Base-by-base conservation (phyloP, 2,888 invertebrate genomes). In the Chloroclystis v-ata region DNA sequence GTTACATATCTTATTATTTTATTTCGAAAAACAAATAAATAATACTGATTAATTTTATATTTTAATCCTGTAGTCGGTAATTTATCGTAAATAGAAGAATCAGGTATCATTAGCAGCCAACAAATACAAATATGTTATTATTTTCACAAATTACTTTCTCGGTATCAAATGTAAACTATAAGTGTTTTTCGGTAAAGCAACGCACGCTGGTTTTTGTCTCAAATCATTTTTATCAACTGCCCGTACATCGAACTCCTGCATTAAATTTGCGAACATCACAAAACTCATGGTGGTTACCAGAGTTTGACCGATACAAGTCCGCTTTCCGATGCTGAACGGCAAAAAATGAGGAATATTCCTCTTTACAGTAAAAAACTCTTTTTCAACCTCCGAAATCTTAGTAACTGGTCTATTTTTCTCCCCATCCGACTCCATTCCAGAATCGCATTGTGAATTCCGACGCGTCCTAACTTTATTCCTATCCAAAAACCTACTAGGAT, bases 221-320 rank as follows among this genome's bases (percentile, higher is more conserved):
- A 94, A 75, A 29, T 87, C 81, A 2, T 83, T 78, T 1, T 78
- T 43, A 56, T 89, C 84, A 0, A 83, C 89, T 0, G 91, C 89
- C 5, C 85, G 89, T 0, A 95, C 78, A 54, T 94, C 90, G 70
- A 92, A 95, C 47, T 91, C 88, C 59, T 93, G 93, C 47, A 95
- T 78, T 1, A 95, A 85, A 28, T 92, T 92, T 0, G 94, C 92
- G 32, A 94, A 81, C 72, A 94, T 89, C 0, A 94, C 90, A 62
- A 95, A 94, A 37, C 92, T 91, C 80, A 93, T 94, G 1, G 93
- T 92, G 10, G 93, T 92, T 0, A 96, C 93, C 37, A 96, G 78
- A 28, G 92, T 92, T 64, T 95, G 95, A 0, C 96, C 96, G 47
- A 96, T 93, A 67, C 96, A 96, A 0, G 95, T 94, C n/a, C 96